Evolutionary conservation across 1,140 invertebrate genomes (phyloP), one percentile per base, ranked within the genome.

Genomic region (Thaumatotibia leucotreta): DNA sequence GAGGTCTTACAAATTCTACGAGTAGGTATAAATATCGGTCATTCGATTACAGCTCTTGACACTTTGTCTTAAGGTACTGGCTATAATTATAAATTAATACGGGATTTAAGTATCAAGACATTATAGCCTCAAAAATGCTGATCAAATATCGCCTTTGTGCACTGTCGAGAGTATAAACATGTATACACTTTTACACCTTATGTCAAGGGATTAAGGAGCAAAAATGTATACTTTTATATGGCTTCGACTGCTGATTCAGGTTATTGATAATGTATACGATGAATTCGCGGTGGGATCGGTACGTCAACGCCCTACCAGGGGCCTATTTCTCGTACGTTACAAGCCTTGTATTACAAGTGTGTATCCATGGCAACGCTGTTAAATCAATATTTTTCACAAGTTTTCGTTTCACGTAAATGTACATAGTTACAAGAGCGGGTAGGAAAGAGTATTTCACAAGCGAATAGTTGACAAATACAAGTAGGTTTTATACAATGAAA

Each of bases 201-300:
- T n/a, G n/a, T n/a, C 63, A 23, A 69, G 58, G 72, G 69, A 61
- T 72, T 73, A 74, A 64, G 70, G 73, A 9, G 17, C 39, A 45
- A n/a, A 14, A 35, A 11, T 4, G 11, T 35, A 45, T 45, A n/a
- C n/a, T 20, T 17, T 45, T 45, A 45, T 45, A n/a, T n/a, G n/a
- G n/a, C n/a, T n/a, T n/a, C n/a, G n/a, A n/a, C n/a, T n/a, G n/a
- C n/a, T n/a, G n/a, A n/a, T n/a, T n/a, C n/a, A n/a, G n/a, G n/a
- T n/a, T n/a, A n/a, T n/a, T n/a, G n/a, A n/a, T 45, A 20, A 20
- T 45, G 6, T 29, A 29, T 29, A 29, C 27, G 27, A 6, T 29
- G 2, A 29, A 29, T 29, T 14, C 5, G 39, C 39, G 39, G 5
- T 0, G 39, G 39, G 39, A 45, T 45, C 67, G 67, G 66, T 64